Base-by-base conservation (phyloP, 92 coral and sea anemone genomes). In the Hydrozoanthus gracilis region DNA sequence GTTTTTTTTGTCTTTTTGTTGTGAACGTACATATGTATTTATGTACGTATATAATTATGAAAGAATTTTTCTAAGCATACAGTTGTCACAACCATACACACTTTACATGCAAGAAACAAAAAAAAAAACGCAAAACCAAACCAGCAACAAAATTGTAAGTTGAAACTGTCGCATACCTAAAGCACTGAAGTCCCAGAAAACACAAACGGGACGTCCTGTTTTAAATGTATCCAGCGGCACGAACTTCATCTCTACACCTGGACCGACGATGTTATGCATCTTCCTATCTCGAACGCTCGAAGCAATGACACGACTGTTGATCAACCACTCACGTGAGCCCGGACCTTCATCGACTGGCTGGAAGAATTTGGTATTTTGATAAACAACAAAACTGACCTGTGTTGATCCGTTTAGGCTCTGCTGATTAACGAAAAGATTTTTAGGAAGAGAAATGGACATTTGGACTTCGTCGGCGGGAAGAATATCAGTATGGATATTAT, bases 361-460 rank as follows among this genome's bases (percentile, higher is more conserved):
- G 77, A 97, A 95, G 62, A 97, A 84, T 86, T 92, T 90, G 83
- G 90, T 88, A 50, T 91, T 90, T 72, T 89, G 98, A 73, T 87
- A 91, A 78, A 92, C 86, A 56, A 90, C 92, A 82, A 97, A 95
- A 44, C 88, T 92, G 35, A 97, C 73, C 52, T 95, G 92, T 9
- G 87, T 39, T 20, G 78, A 75, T 6, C 55, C 60, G 51, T 64
- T 72, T 45, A 51, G 45, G 85, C 65, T 89, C 77, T 49, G 62
- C 39, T 65, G 61, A 14, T 78, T 88, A 58, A 76, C 90, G 83
- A 88, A 93, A 66, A 79, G 91, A 73, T 65, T 72, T 79, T 46
- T 86, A 74, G 95, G 92, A 46, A 84, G 90, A 35, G 86, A 79
- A 83, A 88, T 94, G 55, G 90, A 91, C 86, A 87, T 91, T 86